phyloP scores from a whole-genome alignment of 2,888 invertebrate species.

The Ectemnius continuus region DNA sequence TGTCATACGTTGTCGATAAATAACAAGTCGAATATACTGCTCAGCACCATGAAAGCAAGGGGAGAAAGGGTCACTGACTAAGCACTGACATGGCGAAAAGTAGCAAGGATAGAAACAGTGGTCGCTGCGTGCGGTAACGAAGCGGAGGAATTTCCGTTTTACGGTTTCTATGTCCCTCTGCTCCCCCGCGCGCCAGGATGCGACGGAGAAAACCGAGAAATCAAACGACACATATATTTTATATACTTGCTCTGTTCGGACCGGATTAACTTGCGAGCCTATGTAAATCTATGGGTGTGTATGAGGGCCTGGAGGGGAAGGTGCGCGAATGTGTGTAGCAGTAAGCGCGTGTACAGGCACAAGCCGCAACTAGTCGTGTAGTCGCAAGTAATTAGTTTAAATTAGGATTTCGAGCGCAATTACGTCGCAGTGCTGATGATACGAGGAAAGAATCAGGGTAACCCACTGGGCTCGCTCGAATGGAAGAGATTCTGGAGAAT shows the following conservation, averaged over 20 bases:
- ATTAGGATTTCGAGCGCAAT: background rate
- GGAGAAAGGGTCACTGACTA: slow-evolving; percentile 1
- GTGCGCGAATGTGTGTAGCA: background rate
- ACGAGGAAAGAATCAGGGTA: slow-evolving; percentile 2
- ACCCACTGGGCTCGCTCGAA: background rate
- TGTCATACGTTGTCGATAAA: no score
- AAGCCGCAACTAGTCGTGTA: slow-evolving; percentile 8
- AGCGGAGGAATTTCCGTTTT: background rate
- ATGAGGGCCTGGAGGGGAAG: background rate
- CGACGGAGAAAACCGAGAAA: background rate
- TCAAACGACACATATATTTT: slow-evolving; percentile 10
- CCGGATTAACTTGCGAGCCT: background rate
- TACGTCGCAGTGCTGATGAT: background rate
- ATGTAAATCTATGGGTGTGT: background rate
- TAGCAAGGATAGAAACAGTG: no score
- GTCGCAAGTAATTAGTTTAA: background rate
- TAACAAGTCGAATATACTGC: no score
- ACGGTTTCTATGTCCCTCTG: background rate
- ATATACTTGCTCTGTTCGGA: slow-evolving; percentile 3
- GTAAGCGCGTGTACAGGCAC: background rate
- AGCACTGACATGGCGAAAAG: no score
- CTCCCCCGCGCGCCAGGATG: background rate
- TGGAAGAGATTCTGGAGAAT: no score
- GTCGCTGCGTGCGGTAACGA: background rate
- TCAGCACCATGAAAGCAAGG: background rate